Conservation (phyloP, 2,888 invertebrate species). For the Serrognathus titanus region DNA sequence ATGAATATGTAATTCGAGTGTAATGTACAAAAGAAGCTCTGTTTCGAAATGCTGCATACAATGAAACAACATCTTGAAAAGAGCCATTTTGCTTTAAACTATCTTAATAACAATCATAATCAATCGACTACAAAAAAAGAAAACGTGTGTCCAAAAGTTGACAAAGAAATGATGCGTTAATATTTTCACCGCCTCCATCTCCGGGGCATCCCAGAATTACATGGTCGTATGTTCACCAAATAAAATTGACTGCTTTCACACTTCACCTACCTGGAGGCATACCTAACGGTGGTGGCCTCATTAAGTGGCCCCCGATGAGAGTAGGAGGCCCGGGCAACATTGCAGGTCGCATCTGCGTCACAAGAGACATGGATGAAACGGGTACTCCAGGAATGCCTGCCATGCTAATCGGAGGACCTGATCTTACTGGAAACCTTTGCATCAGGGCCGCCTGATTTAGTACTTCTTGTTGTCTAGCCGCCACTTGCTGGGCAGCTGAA, state of each 20-base stretch:
- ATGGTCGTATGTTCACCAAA: neutral
- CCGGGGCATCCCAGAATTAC: neutral
- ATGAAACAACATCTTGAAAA: too few relatives aligned
- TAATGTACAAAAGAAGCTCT: too few relatives aligned
- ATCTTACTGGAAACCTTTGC: slow-evolving; percentile 51
- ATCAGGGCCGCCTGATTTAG: slow-evolving; percentile 43
- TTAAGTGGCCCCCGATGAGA: slow-evolving; percentile 57
- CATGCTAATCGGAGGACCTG: slow-evolving; percentile 47
- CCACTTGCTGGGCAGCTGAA: slow-evolving; percentile 52
- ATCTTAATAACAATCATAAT: too few relatives aligned
- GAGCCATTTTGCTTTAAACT: too few relatives aligned
- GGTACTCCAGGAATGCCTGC: slow-evolving; percentile 52
- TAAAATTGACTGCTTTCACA: too few relatives aligned
- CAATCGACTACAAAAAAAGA: neutral
- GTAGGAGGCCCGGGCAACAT: slow-evolving; percentile 52
- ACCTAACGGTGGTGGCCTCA: slow-evolving; percentile 63
- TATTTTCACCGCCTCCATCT: too few relatives aligned
- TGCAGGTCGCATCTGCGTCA: slow-evolving; percentile 55
- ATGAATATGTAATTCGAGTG: too few relatives aligned
- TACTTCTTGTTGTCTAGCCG: slow-evolving; percentile 49
- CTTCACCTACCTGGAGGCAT: slow-evolving; percentile 62
- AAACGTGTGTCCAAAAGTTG: neutral
- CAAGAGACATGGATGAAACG: slow-evolving; percentile 51
- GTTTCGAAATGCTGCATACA: too few relatives aligned
- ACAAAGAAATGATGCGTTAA: neutral